phyloP scores from a whole-genome alignment of 2,113 vertebrate genomes.

The Promerops cafer region DNA sequence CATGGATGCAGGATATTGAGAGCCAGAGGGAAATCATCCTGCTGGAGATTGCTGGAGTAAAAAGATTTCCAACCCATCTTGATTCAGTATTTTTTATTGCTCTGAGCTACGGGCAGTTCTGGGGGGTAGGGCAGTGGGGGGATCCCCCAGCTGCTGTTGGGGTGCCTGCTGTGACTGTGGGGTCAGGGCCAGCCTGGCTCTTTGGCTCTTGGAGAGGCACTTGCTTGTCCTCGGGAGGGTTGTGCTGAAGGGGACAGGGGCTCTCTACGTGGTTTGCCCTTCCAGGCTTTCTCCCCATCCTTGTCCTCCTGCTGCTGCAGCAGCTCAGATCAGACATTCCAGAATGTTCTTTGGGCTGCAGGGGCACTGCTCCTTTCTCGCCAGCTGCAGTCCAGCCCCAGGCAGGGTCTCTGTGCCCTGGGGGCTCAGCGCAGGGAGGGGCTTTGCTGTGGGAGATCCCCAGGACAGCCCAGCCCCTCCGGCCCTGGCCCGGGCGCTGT shows the following conservation, averaged over 20 bases:
- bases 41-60: background rate
- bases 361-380: background rate
- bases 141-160: fast-evolving
- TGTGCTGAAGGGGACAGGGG: background rate
- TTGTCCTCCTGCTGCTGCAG: background rate
- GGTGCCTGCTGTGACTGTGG: background rate
- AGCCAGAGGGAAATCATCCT: background rate
- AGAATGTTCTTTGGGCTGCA: background rate
- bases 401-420: background rate
- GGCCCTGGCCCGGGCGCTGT: too few species aligned
- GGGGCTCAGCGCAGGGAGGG: too few species aligned
- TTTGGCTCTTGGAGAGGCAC: too few species aligned
- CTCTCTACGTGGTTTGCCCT: background rate
- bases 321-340: background rate
- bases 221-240: background rate
- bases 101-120: background rate
- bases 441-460: background rate
- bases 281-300: background rate
- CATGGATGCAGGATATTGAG: background rate
- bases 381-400: background rate
- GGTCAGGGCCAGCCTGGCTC: background rate
- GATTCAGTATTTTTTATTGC: background rate
- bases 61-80: background rate
- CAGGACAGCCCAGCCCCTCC: background rate
- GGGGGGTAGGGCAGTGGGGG: background rate